These are phyloP conservation scores for Nudaria mundana DNA, from an alignment of 2,888 invertebrate genomes.

Conservation along the genomic window DNA sequence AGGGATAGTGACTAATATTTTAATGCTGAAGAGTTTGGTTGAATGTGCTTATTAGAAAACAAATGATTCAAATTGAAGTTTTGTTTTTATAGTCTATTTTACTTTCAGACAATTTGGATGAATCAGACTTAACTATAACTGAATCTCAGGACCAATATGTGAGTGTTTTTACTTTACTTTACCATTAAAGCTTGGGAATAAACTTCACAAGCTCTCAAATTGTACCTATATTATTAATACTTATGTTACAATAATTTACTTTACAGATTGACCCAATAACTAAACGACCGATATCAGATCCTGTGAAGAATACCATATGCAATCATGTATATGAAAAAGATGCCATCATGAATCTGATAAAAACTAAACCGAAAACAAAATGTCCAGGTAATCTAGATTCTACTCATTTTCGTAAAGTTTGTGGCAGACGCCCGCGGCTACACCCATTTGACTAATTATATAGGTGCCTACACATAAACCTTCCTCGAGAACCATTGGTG, in stretches of 20 bases:
- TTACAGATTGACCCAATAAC: constrained; percentile 76
- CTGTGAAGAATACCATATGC: constrained; percentile 72
- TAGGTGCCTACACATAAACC: too few species aligned
- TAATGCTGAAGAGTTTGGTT: too few species aligned
- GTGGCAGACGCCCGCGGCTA: too few species aligned
- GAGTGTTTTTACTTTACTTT: constrained; percentile 31
- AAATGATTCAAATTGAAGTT: too few species aligned
- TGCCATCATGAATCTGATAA: constrained; percentile 62
- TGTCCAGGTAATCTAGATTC: constrained; percentile 70
- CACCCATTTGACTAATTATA: too few species aligned
- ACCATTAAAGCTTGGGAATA: too few species aligned
- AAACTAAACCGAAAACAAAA: constrained; percentile 52
- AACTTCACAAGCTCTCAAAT: neutral
- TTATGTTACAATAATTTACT: neutral
- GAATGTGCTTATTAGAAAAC: too few species aligned
- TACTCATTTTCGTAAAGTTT: too few species aligned
- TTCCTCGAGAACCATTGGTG: too few species aligned
- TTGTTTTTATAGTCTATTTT: neutral
- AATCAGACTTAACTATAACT: constrained; percentile 64
- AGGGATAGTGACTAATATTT: too few species aligned
- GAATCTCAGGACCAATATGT: constrained; percentile 59
- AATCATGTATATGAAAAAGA: constrained; percentile 73
- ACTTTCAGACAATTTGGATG: constrained; percentile 56
- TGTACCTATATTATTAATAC: neutral
- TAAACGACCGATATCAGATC: constrained; percentile 69